These are phyloP conservation scores for Phyllostomus discolor DNA, from an alignment of 2,113 vertebrate genomes.

Conservation along the genomic window DNA sequence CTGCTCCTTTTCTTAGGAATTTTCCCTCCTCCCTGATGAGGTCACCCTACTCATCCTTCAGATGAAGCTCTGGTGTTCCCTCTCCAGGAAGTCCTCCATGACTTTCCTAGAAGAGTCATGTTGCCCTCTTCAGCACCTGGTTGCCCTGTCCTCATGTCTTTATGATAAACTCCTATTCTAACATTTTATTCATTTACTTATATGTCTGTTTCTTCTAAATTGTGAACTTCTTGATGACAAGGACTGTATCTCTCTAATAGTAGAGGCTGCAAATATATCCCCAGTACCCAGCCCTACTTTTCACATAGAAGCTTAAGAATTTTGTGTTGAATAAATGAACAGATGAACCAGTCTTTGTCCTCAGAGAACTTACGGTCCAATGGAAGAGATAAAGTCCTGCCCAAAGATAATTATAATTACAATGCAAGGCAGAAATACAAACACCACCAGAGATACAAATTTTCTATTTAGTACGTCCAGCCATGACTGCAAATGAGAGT, in stretches of 20 bases:
- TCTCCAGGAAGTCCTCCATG: neutral
- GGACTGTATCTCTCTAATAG: neutral
- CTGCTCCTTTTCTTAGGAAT: neutral
- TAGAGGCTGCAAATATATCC: neutral
- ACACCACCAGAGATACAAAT: neutral
- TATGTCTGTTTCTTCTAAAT: neutral
- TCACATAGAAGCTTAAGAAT: conserved; percentile 28
- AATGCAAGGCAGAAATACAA: conserved; percentile 19
- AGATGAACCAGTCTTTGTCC: neutral
- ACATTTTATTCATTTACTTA: neutral
- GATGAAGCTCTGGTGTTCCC: no score
- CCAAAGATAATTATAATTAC: conserved; percentile 46
- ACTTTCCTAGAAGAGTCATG: neutral
- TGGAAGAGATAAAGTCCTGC: neutral
- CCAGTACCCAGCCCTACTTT: neutral
- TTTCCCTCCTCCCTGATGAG: neutral
- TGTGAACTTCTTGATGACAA: neutral
- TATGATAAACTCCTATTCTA: neutral
- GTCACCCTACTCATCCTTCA: neutral
- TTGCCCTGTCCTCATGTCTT: neutral
- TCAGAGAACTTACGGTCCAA: neutral
- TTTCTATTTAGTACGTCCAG: conserved; percentile 15
- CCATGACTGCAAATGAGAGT: conserved; percentile 42
- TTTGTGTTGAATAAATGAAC: neutral
- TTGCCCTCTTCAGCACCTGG: neutral